These are phyloP conservation scores for Hetaerina americana DNA, from an alignment of 1,140 invertebrate genomes.

Conservation along the genomic window DNA sequence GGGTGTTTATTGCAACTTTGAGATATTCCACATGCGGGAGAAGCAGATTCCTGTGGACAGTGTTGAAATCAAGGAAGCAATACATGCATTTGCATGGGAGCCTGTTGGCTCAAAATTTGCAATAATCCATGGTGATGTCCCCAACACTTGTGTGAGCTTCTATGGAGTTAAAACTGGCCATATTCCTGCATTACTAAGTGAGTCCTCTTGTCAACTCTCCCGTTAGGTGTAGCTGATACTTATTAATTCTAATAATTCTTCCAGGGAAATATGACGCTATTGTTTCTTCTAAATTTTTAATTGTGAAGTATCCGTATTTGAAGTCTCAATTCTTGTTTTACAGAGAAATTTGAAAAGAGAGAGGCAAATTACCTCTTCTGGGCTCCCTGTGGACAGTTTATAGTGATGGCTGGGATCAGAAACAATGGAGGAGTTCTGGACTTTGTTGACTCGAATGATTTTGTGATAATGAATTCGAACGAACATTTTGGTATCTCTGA, in stretches of 20 bases:
- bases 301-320: slow-evolving; percentile 2
- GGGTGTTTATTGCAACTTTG: slow-evolving; percentile 98
- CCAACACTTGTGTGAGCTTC: slow-evolving; percentile 82
- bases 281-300: neutral
- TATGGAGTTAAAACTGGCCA: slow-evolving; percentile 83
- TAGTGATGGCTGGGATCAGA: slow-evolving; percentile 76
- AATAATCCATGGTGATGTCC: slow-evolving; percentile 87
- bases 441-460: slow-evolving; percentile 90
- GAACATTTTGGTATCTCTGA: slow-evolving; percentile 93
- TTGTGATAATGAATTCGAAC: slow-evolving; percentile 81
- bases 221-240: neutral
- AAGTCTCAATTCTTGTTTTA: slow-evolving; percentile 15
- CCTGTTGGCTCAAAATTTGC: slow-evolving; percentile 91
- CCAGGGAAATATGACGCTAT: neutral
- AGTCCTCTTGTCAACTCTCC: slow-evolving; percentile 22
- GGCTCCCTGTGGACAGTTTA: slow-evolving; percentile 91
- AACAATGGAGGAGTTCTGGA: slow-evolving; percentile 81
- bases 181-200: slow-evolving; percentile 70
- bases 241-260: neutral
- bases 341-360: slow-evolving; percentile 79
- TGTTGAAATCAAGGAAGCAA: slow-evolving; percentile 84
- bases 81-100: slow-evolving; percentile 97
- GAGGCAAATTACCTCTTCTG: slow-evolving; percentile 91
- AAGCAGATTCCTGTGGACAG: slow-evolving; percentile 97
- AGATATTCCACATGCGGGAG: slow-evolving; percentile 96